phyloP scores from a whole-genome alignment of 2,113 vertebrate genomes.

The Ardeotis arabs region DNA sequence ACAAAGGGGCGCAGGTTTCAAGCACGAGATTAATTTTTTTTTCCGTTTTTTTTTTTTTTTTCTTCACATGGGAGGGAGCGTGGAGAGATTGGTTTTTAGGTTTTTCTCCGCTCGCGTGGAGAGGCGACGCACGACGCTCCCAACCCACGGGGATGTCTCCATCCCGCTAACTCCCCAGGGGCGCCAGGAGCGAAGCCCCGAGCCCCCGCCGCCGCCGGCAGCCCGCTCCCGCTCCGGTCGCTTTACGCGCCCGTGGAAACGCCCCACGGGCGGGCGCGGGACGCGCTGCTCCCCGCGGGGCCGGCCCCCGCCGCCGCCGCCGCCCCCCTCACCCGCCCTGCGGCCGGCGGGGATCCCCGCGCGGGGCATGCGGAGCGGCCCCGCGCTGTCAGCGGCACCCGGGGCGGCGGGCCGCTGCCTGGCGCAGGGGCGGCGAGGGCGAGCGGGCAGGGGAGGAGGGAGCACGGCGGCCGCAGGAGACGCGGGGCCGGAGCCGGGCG shows the following conservation, averaged over 20 bases:
- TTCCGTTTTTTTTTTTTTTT: fast-evolving
- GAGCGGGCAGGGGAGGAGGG: not conserved
- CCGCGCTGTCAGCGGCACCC: not conserved
- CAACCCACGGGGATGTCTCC: not conserved
- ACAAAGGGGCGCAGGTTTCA: slow-evolving; percentile 32
- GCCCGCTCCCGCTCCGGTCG: not conserved
- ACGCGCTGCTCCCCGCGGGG: not conserved
- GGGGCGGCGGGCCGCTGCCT: not conserved
- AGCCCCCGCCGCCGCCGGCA: not conserved
- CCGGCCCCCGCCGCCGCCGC: not conserved
- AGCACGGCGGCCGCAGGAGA: not conserved
- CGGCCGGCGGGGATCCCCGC: not conserved
- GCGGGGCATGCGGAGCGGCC: too few relatives aligned
- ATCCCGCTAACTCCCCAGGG: not conserved
- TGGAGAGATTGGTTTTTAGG: too few relatives aligned
- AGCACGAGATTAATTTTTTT: not conserved
- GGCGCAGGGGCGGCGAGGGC: not conserved
- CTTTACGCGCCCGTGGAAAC: not conserved
- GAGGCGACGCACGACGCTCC: not conserved
- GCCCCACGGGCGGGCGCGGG: not conserved
- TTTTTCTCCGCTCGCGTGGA: too few relatives aligned
- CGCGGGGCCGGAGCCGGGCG: not conserved
- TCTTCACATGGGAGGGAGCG: too few relatives aligned
- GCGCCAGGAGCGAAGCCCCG: not conserved
- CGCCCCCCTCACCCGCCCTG: too few relatives aligned